Base-by-base conservation (phyloP, 2,888 invertebrate species). In the Tridacna gigas region DNA sequence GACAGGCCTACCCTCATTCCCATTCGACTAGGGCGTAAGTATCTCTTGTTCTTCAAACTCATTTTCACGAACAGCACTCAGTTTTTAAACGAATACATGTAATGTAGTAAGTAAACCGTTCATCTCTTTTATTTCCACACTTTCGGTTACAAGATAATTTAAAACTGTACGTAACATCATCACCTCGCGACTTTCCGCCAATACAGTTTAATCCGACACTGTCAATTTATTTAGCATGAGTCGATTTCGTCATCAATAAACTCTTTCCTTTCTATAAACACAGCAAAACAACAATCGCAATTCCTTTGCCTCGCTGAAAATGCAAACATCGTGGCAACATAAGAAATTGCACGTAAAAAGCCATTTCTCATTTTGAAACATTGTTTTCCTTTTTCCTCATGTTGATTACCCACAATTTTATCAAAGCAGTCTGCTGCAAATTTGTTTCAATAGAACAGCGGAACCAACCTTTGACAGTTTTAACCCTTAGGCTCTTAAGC, bases 21-120 rank as follows among this genome's bases (percentile, higher is more conserved):
- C 74, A 74, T 74, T 28, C 74, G 56, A 60, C 61, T 60, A 5
- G 74, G 74, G 11, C 74, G 25, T 12, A 28, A 18, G 20, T 74
- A 74, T 37, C 37, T 74, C 25, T 74, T 74, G 20, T 37, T 28
- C 37, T 61, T 56, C 61, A 74, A 60, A 61, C 74, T 74, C 74
- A 74, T 74, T 69, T 45, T 69, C n/a, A 28, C 37, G 7, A 18
- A 67, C 37, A n/a, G n/a, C n/a, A 67, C 28, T 18, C 18, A 37
- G 67, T 26, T 13, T n/a, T 1, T 0, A 13, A 12, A 25, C 12
- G 22, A 18, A 66, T 26, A 28, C 15, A 26, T 66, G 18, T 26
- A 25, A 66, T 26, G 9, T 11, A 25, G 12, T n/a, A n/a, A n/a
- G n/a, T n/a, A 26, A 26, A 26, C 12, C 28, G 18, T 66, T 28